A percentile compares a stretch with the other conserved stretches of the same genome.
phyloP scores from a whole-genome alignment of 2,888 invertebrate genomes.

The Argyresthia goedartella region DNA sequence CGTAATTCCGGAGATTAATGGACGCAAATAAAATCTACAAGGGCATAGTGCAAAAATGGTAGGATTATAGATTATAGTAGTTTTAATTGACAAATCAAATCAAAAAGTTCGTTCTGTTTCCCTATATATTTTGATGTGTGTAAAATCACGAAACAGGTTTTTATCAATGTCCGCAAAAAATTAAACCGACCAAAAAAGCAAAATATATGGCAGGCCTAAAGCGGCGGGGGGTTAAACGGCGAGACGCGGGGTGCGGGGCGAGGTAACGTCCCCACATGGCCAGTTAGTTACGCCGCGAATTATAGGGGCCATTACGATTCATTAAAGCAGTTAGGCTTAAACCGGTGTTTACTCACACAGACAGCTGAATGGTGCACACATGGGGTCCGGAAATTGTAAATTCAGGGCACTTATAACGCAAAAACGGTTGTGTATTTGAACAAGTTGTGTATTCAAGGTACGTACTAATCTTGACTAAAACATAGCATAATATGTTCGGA shows the following conservation, averaged over 20 bases:
- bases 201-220: conserved; percentile 60
- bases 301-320: conserved; percentile 74
- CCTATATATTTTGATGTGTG: too few species aligned
- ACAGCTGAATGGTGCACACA: conserved; percentile 28
- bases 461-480: background rate
- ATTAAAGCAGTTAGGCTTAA: conserved; percentile 74
- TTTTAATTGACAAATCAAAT: too few species aligned
- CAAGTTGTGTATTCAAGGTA: background rate
- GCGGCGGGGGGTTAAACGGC: background rate
- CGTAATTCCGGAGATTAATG: too few species aligned
- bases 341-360: conserved; percentile 70
- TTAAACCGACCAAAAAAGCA: too few species aligned
- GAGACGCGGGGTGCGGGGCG: conserved; percentile 10
- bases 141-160: too few species aligned
- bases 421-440: background rate
- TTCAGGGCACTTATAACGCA: conserved; percentile 8
- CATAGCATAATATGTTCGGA: background rate
- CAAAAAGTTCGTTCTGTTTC: too few species aligned
- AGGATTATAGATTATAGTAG: too few species aligned
- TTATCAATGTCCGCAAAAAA: too few species aligned
- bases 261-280: conserved; percentile 56
- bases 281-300: conserved; percentile 73
- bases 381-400: conserved; percentile 11
- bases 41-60: too few species aligned
- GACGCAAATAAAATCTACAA: too few species aligned